Base-by-base conservation (phyloP, 1,140 invertebrate genomes). In the Philaenus spumarius region DNA sequence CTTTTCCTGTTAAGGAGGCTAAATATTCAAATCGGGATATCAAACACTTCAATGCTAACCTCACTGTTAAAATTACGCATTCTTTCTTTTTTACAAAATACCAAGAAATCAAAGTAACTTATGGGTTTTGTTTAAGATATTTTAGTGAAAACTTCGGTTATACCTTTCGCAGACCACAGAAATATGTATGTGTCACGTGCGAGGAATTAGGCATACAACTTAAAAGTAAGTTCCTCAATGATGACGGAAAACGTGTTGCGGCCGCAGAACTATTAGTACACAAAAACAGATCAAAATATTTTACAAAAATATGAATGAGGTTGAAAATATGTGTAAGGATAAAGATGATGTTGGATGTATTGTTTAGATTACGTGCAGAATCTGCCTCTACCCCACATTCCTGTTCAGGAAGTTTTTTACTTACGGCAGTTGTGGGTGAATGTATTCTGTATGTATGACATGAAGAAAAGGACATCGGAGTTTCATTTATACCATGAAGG, bases 171-270 rank as follows among this genome's bases (percentile, higher is more conserved):
- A 59, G 63, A 50, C 61, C 56, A 39, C 51, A 66, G 58, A 60
- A 55, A 48, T 59, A 65, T 17, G 42, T 60, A 46, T 59, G 37
- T 53, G 14, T 35, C 12, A 57, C 43, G 50, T 61, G 57, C 26
- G 51, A 62, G 45, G 46, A 62, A 24, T 43, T 62, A 24, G 53
- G 15, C 35, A 7, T 26, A 15, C 58, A 62, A 62, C 20, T 62
- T 35, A 62, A 62, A 62, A 62, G 45, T 43, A 17, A 17, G 24
- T 46, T 51, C 56, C 37, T 62, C 6, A 55, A 51, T 55, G 58
- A 68, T 40, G 58, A 61, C 58, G 55, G 59, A 26, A 69, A 65
- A 58, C 63, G 62, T 61, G 61, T 62, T 51, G 62, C 66, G 37
- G 53, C 55, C 55, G 62, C 67, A 46, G 61, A 69, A 67, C 66